phyloP scores from a whole-genome alignment of 2,113 vertebrate species.

The Notarius quadriscutis region DNA sequence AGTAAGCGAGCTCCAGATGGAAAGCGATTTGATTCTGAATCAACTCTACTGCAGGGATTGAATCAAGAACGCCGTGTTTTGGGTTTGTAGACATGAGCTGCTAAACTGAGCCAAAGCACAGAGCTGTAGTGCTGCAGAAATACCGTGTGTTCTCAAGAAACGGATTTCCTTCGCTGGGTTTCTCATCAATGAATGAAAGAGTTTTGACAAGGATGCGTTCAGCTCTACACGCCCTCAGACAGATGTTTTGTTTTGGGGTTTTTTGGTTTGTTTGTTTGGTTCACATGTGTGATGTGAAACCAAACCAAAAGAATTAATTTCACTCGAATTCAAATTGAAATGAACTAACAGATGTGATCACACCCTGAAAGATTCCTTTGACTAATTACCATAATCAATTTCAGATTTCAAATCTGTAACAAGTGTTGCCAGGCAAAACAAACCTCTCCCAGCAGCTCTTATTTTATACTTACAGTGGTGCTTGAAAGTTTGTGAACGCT shows the following conservation, averaged over 20 bases:
- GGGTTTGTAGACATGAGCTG: background rate
- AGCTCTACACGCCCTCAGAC: background rate
- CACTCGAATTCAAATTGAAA: background rate
- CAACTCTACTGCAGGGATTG: background rate
- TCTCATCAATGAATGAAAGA: background rate
- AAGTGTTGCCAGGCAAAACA: too few relatives aligned
- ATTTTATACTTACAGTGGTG: too few relatives aligned
- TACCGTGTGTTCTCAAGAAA: background rate
- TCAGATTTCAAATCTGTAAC: background rate
- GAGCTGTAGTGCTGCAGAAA: background rate
- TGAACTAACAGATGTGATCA: background rate
- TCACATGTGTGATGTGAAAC: background rate
- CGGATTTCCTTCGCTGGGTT: background rate
- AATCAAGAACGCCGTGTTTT: background rate
- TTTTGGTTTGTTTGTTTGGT: background rate
- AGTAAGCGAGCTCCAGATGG: background rate
- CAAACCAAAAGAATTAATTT: background rate
- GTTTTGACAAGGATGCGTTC: background rate
- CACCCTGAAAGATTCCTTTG: background rate
- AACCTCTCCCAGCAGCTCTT: too few relatives aligned
- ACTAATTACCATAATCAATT: background rate
- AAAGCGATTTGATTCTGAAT: background rate
- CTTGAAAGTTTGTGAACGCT: too few relatives aligned
- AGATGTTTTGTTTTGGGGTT: too few relatives aligned
- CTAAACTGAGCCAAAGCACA: background rate